Evolutionary conservation across 2,888 invertebrate genomes (phyloP), one percentile per base, ranked within the genome.

Genomic region (Chrysomela aeneicollis): DNA sequence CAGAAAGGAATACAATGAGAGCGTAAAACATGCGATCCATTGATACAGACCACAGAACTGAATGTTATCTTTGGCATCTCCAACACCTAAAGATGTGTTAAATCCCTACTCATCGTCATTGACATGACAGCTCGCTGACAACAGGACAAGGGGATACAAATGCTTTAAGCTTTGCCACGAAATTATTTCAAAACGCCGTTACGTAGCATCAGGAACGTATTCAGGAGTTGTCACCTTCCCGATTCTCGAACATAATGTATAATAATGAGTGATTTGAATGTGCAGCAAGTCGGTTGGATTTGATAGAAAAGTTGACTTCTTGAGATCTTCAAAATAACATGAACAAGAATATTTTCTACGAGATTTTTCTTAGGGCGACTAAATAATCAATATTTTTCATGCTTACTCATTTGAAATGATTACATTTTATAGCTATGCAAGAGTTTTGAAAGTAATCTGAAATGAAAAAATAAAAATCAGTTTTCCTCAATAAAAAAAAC

Each of bases 61-160:
- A 18, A n/a, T 21, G 32, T 17, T 35, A 54, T 54, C 21, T 35
- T n/a, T 55, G 22, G 22, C 22, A 57, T 57, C 57, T 57, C 46
- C 46, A 22, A 47, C 57, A 46, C 46, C 55, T 49, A 32, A 64
- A 58, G 51, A 58, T 58, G 58, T 52, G 59, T 59, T 65, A 52
- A 67, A 57, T 60, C 60, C 59, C 57, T 17, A 61, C 22, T 59
- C 60, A 53, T 58, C 64, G 58, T 64, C 61, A 51, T 17, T 64
- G 64, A 64, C 64, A 30, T 61, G 64, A 64, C 64, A 57, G 52
- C 50, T 57, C 22, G 57, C 52, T 47, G 55, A 58, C 57, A 51
- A 62, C 26, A 47, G 37, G 51, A 57, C 50, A 42, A 58, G 30
- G 50, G 57, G 19, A 42, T 42, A 42, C 42, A 42, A 42, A 42